Base-by-base conservation (phyloP, 2,888 invertebrate species). In the Alloscopus bannaensis region DNA sequence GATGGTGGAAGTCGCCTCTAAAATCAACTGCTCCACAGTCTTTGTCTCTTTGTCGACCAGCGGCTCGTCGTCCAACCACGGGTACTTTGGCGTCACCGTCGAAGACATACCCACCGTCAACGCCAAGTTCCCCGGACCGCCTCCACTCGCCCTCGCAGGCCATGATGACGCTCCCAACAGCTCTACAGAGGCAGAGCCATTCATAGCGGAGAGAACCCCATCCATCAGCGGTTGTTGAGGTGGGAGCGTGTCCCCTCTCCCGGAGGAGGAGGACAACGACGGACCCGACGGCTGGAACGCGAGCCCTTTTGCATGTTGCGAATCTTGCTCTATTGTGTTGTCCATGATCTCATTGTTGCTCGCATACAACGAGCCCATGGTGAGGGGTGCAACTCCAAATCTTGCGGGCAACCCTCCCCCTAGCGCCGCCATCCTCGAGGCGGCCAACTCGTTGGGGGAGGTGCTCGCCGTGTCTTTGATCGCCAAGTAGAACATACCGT, bases 11-110 rank as follows among this genome's bases (percentile, higher is more conserved):
- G 85, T 93, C 1, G 86, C 75, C 52, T 92, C 92, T 66, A 94
- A 92, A 83, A 94, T 90, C 88, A 93, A 92, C 72, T 93, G 94
- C 87, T 96, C 95, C 66, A 91, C 90, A 55, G 90, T 88, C n/a
- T 89, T 89, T 0, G 91, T 91, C 50, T 91, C 90, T 81, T 90
- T 91, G 87, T 92, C 92, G 29, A 92, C 88, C 77, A 90, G 89
- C 0, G 92, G 92, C 84, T 92, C 91, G 82, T 90, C 87, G 28
- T 91, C 86, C 31, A 81, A 65, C 83, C 83, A 83, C 4, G 81
- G 81, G 28, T 82, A 83, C 11, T 71, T 70, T 42, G 80, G 65
- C 0, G 85, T 85, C 0, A 83, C 79, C 0, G 85, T 84, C 13
- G 83, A 81, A 2, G 75, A 70, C 4, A 82, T 47, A 2, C 77